Base-by-base conservation (phyloP, 2,888 invertebrate species). In the Phortica okadai region DNA sequence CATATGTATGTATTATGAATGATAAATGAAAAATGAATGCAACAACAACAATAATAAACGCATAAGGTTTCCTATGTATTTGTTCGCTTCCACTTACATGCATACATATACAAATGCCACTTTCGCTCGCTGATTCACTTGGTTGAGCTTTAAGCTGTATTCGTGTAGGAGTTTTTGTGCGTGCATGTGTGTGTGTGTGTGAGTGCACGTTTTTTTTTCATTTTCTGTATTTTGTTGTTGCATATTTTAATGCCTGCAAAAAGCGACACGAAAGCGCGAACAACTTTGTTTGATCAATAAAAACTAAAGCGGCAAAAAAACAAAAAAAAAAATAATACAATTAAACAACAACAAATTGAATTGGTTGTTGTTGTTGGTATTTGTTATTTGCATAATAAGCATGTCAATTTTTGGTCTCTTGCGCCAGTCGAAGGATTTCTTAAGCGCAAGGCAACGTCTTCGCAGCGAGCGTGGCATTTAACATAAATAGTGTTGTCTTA, bases 201-300 rank as follows among this genome's bases (percentile, higher is more conserved):
- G 50, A 3, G 50, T 50, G 2, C 5, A 5, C 2, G 5, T 50
- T 2, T 50, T 8, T 50, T 11, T 50, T 50, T 11, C 2, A 0
- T 59, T n/a, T 59, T 2, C 14, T n/a, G 59, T 59, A n/a, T 59
- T 7, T 59, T 8, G n/a, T 16, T n/a, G 25, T 79, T 76, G 59
- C 76, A 67, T 76, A 74, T 67, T 45, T 67, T 59, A 62, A 72
- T 59, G 62, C 62, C 64, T 59, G 25, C 16, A 62, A 62, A 74
- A 16, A 74, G 59, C 73, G 75, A 82, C 77, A 80, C 76, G 78
- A 79, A 79, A 33, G 50, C 25, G 41, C 82, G 77, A 76, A 78
- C 10, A 25, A 62, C 62, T 62, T 81, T 85, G 88, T 88, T 88
- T 88, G 88, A 89, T 88, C 88, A 83, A 88, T 88, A 89, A 77